Evolutionary conservation across 2,888 invertebrate species (phyloP).

Genomic region (Apodemia duryi): DNA sequence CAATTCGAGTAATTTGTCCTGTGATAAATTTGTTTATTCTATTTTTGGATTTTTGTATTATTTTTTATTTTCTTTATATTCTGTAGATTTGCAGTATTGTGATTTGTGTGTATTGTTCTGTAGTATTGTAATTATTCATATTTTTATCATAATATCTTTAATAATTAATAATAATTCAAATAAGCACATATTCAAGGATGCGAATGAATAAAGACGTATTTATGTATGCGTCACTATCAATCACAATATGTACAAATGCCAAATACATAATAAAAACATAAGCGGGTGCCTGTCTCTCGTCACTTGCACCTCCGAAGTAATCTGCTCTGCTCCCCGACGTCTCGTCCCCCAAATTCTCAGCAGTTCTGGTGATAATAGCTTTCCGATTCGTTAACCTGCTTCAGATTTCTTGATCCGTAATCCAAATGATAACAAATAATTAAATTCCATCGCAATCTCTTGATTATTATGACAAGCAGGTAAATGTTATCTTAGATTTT

Average conservation of each 20-base stretch:
- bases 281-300: not conserved
- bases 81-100: too few relatives aligned
- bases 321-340: not conserved
- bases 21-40: too few relatives aligned
- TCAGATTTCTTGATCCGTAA: conserved; percentile 11
- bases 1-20: too few relatives aligned
- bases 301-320: conserved; percentile 13
- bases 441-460: not conserved
- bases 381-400: conserved; percentile 36
- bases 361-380: conserved; percentile 33
- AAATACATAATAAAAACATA: not conserved
- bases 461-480: not conserved
- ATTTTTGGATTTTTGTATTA: too few relatives aligned
- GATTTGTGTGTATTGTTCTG: too few relatives aligned
- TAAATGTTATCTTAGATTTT: too few relatives aligned
- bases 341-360: conserved; percentile 13
- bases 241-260: not conserved
- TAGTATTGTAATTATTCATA: too few relatives aligned
- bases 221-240: not conserved
- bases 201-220: not conserved
- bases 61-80: too few relatives aligned
- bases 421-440: conserved; percentile 3
- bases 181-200: not conserved
- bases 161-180: too few relatives aligned
- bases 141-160: too few relatives aligned